Evolutionary conservation across 2,888 invertebrate species (phyloP).

Genomic region (Cyclophora albipunctata): DNA sequence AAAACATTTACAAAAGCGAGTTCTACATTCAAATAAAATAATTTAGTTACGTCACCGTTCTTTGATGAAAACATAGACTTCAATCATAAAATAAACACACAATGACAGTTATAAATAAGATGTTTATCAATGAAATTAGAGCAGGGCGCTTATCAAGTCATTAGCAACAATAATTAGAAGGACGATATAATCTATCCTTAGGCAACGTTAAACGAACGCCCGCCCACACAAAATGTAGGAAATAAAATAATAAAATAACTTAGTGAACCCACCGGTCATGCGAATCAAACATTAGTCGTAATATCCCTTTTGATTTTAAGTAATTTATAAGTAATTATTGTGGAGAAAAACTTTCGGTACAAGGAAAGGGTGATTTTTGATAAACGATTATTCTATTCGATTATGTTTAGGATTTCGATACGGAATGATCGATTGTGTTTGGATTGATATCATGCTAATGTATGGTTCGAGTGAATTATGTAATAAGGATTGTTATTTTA

Average conservation of each 20-base stretch:
- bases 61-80: no score
- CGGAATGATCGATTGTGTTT: constrained; percentile 55
- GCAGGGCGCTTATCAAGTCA: constrained; percentile 44
- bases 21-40: no score
- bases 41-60: no score
- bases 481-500: not conserved
- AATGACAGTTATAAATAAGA: not conserved
- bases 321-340: constrained; percentile 67
- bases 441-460: constrained; percentile 14
- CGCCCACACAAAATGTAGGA: constrained; percentile 48
- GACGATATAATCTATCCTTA: constrained; percentile 50
- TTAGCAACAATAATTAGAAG: constrained; percentile 59
- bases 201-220: constrained; percentile 60
- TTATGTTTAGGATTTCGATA: constrained; percentile 54
- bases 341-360: constrained; percentile 41
- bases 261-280: constrained; percentile 57
- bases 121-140: constrained; percentile 7
- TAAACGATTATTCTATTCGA: constrained; percentile 58
- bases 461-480: not conserved
- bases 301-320: constrained; percentile 73
- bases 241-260: constrained; percentile 63
- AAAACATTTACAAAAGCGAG: no score
- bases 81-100: not conserved
- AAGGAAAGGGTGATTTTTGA: constrained; percentile 46
- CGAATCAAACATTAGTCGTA: constrained; percentile 67